Percentiles rank a stretch among this genome's conserved stretches.
Evolutionary conservation across 2,797 vertebrate species (phyloP).

Genomic region (Mus minutoides): DNA sequence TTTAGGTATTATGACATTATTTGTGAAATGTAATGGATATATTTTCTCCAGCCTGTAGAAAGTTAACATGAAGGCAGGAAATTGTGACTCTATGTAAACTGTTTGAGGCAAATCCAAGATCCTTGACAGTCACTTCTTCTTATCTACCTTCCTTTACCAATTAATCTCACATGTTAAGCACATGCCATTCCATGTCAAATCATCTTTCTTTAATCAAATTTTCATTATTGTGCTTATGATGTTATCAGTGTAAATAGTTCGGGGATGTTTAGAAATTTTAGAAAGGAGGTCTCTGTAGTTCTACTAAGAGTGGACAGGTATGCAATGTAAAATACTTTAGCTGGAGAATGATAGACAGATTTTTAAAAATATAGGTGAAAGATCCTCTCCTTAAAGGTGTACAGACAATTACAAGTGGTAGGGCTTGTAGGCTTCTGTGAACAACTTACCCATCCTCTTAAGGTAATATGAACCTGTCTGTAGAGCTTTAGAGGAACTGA

Average conservation of each 20-base stretch:
- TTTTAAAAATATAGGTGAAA: neutral
- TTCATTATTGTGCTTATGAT: neutral
- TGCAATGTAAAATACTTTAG: neutral
- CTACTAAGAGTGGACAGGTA: neutral
- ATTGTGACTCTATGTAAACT: neutral
- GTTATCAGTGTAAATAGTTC: neutral
- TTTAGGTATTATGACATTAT: neutral
- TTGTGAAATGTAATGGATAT: neutral
- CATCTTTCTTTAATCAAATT: neutral
- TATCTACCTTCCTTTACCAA: neutral
- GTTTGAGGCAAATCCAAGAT: neutral
- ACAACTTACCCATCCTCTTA: neutral
- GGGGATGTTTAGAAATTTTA: neutral
- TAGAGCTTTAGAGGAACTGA: neutral
- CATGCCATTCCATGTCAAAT: neutral
- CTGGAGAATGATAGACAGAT: neutral
- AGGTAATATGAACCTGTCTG: neutral
- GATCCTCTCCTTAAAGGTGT: neutral
- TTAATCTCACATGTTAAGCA: neutral
- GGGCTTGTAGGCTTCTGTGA: neutral
- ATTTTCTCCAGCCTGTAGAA: neutral
- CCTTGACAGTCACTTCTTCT: neutral
- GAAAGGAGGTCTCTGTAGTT: neutral
- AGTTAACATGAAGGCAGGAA: neutral
- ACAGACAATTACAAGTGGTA: neutral